phyloP scores from a whole-genome alignment of 1,140 invertebrate genomes.

The Radopholus similis region DNA sequence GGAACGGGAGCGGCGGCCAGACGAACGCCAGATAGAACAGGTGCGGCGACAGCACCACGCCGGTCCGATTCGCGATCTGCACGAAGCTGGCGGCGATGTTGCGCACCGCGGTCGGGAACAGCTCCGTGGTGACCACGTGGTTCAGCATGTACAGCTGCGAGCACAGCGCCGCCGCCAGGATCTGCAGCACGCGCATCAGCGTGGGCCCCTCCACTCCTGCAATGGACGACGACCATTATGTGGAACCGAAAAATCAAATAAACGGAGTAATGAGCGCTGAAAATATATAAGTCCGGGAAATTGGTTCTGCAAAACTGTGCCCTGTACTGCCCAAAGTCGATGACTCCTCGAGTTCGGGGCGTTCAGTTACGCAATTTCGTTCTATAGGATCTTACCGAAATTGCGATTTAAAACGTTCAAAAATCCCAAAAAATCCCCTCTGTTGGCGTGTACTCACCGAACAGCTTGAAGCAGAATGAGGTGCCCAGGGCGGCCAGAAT shows the following conservation, averaged over 20 bases:
- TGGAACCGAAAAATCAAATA: no score
- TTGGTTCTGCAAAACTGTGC: no score
- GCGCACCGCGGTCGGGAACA: constrained; percentile 42
- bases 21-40: constrained; percentile 39
- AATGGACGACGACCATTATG: no score
- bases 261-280: no score
- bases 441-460: no score
- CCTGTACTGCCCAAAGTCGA: constrained; percentile 14
- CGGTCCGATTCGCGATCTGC: constrained; percentile 18
- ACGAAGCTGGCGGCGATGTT: constrained; percentile 46
- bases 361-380: no score
- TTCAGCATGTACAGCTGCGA: constrained; percentile 41
- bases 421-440: no score
- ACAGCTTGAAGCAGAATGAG: constrained; percentile 23
- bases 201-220: constrained; percentile 1
- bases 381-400: no score
- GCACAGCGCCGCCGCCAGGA: constrained; percentile 42
- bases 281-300: no score
- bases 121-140: constrained; percentile 35
- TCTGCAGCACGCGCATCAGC: constrained; percentile 28
- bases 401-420: no score
- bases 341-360: not conserved
- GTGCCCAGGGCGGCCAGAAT: constrained; percentile 34
- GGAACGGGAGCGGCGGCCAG: constrained; percentile 44
- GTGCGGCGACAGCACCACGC: constrained; percentile 39